A percentile compares a stretch with the other conserved stretches of the same genome.
These are phyloP conservation scores for Chrosomus eos DNA, from an alignment of 2,797 vertebrate species.

Conservation along the genomic window DNA sequence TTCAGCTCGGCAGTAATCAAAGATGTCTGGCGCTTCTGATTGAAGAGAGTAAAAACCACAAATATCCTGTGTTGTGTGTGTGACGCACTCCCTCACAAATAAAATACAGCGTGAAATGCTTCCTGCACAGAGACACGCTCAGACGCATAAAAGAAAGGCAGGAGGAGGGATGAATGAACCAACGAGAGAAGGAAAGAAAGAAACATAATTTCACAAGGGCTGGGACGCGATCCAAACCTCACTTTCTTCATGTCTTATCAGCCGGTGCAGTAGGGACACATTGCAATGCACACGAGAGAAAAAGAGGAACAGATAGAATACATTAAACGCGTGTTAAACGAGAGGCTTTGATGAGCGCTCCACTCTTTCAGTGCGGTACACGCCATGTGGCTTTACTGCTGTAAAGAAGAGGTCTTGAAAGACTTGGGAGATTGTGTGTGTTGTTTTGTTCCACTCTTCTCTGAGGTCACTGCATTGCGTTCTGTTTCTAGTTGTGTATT, in stretches of 20 bases:
- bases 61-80: constrained; percentile 53
- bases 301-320: constrained; percentile 31
- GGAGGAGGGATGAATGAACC: constrained; percentile 19
- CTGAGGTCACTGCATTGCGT: not conserved
- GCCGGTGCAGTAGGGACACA: constrained; percentile 50
- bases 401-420: constrained; percentile 61
- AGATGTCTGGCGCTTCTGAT: constrained; percentile 61
- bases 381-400: constrained; percentile 51
- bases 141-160: constrained; percentile 13
- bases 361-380: constrained; percentile 44
- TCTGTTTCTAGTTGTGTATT: constrained; percentile 24
- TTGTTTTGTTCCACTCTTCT: constrained; percentile 37
- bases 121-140: constrained; percentile 17
- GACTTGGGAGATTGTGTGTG: constrained; percentile 29
- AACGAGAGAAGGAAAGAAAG: not conserved
- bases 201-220: constrained; percentile 53
- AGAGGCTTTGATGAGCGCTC: constrained; percentile 40
- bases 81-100: constrained; percentile 49
- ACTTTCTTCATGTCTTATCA: constrained; percentile 63
- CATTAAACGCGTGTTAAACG: constrained; percentile 52
- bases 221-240: constrained; percentile 55
- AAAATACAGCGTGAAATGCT: constrained; percentile 57
- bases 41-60: constrained; percentile 55
- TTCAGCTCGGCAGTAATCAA: constrained; percentile 67
- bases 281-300: constrained; percentile 54